These are phyloP conservation scores for Amphibalanus amphitrite DNA, from an alignment of 1,140 invertebrate genomes.

Conservation along the genomic window DNA sequence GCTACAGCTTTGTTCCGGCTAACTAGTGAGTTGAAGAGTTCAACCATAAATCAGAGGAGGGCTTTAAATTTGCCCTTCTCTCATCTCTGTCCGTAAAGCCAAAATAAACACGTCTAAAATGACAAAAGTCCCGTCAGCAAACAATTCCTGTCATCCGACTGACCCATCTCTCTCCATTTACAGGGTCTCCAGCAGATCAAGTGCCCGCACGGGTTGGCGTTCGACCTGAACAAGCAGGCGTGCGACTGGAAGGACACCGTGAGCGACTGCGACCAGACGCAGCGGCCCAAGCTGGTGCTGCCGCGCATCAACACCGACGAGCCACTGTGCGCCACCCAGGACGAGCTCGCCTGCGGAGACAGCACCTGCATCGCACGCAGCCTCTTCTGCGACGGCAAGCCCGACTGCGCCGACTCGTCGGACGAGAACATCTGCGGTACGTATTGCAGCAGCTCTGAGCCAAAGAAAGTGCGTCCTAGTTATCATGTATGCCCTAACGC, in stretches of 20 bases:
- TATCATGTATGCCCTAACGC: no score
- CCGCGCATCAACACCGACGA: slow-evolving; percentile 78
- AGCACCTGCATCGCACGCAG: slow-evolving; percentile 68
- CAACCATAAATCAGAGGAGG: no score
- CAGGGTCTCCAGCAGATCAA: slow-evolving; percentile 78
- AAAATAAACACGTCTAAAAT: background rate
- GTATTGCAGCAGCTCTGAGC: slow-evolving; percentile 24
- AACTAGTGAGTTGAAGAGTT: no score
- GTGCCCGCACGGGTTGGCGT: slow-evolving; percentile 79
- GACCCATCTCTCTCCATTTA: slow-evolving; percentile 15
- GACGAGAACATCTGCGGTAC: slow-evolving; percentile 83
- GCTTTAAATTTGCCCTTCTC: background rate
- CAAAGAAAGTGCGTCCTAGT: no score
- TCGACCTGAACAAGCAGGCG: slow-evolving; percentile 89
- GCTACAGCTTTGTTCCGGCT: no score
- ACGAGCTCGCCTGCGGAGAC: slow-evolving; percentile 65
- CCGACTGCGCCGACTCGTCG: slow-evolving; percentile 72
- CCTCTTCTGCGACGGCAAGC: slow-evolving; percentile 84
- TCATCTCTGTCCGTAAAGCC: background rate
- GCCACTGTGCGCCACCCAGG: slow-evolving; percentile 46
- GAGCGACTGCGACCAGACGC: slow-evolving; percentile 81
- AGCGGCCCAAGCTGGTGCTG: slow-evolving; percentile 73
- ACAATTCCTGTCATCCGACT: background rate
- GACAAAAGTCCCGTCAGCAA: background rate
- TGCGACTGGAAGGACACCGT: slow-evolving; percentile 89